Evolutionary conservation across 1,140 invertebrate species (phyloP).

Genomic region (Calliphora vicina): DNA sequence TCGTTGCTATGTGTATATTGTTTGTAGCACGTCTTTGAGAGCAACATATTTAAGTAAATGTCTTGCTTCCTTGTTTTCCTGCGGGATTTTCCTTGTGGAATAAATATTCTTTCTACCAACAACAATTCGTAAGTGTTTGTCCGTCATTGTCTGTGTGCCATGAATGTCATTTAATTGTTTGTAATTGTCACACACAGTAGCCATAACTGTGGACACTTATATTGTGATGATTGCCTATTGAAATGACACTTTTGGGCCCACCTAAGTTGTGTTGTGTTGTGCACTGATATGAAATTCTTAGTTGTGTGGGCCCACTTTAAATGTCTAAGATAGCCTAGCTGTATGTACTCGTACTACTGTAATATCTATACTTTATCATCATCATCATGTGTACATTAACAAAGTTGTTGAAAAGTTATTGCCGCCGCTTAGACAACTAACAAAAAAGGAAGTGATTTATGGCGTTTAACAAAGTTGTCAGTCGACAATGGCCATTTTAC

Average conservation of each 20-base stretch:
- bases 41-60: too few species aligned
- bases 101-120: too few species aligned
- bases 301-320: neutral
- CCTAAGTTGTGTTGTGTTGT: neutral
- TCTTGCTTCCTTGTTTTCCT: neutral
- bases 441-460: neutral
- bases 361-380: neutral
- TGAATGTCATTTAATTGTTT: neutral
- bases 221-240: neutral
- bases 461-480: neutral
- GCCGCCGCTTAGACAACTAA: neutral
- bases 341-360: too few species aligned
- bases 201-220: neutral
- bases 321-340: neutral
- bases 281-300: neutral
- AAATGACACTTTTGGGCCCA: neutral
- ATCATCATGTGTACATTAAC: neutral
- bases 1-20: neutral
- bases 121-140: neutral
- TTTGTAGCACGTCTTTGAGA: neutral
- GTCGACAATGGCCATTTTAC: neutral
- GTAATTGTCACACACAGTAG: constrained; percentile 14
- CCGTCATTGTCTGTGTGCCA: neutral
- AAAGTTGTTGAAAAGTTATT: neutral
- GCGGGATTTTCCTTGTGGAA: neutral